phyloP scores from a whole-genome alignment of 2,797 vertebrate species.

The Leptoclinus maculatus region DNA sequence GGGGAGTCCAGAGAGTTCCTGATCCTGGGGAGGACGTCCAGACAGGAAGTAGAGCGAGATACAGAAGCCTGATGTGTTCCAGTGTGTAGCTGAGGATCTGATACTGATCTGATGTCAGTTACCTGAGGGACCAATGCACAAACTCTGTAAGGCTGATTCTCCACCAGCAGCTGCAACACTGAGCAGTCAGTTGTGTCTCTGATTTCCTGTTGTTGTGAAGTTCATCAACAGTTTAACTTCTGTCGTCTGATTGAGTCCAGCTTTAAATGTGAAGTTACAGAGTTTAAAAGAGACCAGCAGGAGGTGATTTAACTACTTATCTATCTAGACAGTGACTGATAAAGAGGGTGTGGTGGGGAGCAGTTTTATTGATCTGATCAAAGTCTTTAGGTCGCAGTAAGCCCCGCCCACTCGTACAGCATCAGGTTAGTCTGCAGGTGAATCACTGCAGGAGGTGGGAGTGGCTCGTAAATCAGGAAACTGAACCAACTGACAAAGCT shows the following conservation, averaged over 20 bases:
- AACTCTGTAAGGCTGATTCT: neutral
- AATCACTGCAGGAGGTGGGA: neutral
- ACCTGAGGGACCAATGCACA: no score
- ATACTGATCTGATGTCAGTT: no score
- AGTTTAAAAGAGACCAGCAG: no score
- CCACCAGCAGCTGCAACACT: neutral
- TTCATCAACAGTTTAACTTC: neutral
- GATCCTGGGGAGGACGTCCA: no score
- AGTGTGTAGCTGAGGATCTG: no score
- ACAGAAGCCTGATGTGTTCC: no score
- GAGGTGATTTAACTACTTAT: no score
- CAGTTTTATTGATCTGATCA: neutral
- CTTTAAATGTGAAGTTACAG: no score
- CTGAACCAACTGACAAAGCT: neutral
- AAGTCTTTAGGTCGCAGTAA: neutral
- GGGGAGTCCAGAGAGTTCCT: no score
- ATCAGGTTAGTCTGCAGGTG: neutral
- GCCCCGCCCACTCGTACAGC: neutral
- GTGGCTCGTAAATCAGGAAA: neutral
- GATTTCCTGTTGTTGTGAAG: neutral
- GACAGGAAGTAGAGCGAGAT: no score
- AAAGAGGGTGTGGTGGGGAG: neutral
- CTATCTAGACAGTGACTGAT: no score
- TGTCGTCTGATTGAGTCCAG: no score
- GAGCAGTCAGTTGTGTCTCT: neutral